Base-by-base conservation (phyloP, 2,888 invertebrate genomes). In the Epinotia demarniana region DNA sequence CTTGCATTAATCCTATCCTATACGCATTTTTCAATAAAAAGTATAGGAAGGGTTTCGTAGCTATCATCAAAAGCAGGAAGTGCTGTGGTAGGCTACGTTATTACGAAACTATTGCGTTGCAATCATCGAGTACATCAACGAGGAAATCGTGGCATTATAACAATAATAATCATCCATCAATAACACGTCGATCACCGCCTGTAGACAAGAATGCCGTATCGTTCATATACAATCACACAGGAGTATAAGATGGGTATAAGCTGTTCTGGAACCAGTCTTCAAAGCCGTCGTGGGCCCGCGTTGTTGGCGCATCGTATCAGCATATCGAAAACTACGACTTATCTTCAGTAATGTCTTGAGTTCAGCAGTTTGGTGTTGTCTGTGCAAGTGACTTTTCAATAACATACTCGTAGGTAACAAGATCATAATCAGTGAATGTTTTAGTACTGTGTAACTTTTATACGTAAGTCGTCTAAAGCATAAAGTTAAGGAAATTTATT, bases 21-120 rank as follows among this genome's bases (percentile, higher is more conserved):
- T 98, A 99, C 89, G 98, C 98, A 3, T 98, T 98, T 92, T 98
- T 99, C 92, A 99, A 99, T 91, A 98, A 98, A 88, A 98, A 99
- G 89, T 99, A 97, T 90, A 95, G 98, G 16, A 96, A 97, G 77
- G 98, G 98, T 5, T 99, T 99, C 89, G 96, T 97, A 60, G 98
- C 98, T 19, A 98, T 98, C 79, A 95, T 98, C 62, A 97, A 97
- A 89, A 98, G 97, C 81, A 95, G 97, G 80, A 96, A 96, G 81
- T 98, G 98, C 89, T 98, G 98, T 86, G 97, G 97, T 49, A 95
- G 97, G 75, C 94, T 98, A 77, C 95, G 97, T 81, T 97, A 98
- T 89, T 98, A 98, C 88, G 98, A 98, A 87, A 97, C 97, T 13
- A 97, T 98, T 27, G 97, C 97, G 18, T 95, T 97, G 88, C 97